These are phyloP conservation scores for Tinamus guttatus DNA, from an alignment of 2,113 vertebrate species.

Conservation along the genomic window DNA sequence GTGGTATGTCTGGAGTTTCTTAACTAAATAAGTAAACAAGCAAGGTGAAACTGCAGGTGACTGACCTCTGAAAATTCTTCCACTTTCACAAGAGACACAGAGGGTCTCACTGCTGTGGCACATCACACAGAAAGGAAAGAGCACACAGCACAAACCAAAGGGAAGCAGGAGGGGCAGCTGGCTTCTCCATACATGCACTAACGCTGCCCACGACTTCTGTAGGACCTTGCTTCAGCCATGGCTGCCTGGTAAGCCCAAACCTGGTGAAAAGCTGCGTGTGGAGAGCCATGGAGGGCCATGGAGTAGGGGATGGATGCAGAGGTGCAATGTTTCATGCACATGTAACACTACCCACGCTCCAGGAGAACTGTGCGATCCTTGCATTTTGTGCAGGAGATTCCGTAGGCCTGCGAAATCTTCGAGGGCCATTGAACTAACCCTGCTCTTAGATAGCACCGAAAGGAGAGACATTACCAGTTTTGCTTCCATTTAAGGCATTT, in stretches of 20 bases:
- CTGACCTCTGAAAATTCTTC: slow-evolving; percentile 31
- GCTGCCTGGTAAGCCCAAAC: neutral
- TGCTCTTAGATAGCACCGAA: neutral
- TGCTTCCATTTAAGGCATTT: neutral
- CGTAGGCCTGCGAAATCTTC: neutral
- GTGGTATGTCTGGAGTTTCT: neutral
- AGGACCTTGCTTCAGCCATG: neutral
- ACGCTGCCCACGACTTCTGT: neutral
- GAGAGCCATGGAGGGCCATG: too few relatives aligned
- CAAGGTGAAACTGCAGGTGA: neutral
- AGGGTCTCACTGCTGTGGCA: neutral
- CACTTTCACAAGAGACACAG: neutral
- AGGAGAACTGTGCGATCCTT: rapidly evolving
- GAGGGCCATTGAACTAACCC: neutral
- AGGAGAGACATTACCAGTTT: neutral
- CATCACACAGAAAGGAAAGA: neutral
- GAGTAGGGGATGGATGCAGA: neutral
- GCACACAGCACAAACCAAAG: neutral
- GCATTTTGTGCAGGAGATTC: neutral
- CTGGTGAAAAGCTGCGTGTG: neutral
- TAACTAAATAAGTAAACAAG: slow-evolving; percentile 23
- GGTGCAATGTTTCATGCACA: too few relatives aligned
- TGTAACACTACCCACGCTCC: neutral
- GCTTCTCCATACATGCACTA: neutral
- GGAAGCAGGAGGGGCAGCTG: rapidly evolving